Evolutionary conservation across 2,113 vertebrate genomes (phyloP).

Genomic region (Atlantisia rogersi): DNA sequence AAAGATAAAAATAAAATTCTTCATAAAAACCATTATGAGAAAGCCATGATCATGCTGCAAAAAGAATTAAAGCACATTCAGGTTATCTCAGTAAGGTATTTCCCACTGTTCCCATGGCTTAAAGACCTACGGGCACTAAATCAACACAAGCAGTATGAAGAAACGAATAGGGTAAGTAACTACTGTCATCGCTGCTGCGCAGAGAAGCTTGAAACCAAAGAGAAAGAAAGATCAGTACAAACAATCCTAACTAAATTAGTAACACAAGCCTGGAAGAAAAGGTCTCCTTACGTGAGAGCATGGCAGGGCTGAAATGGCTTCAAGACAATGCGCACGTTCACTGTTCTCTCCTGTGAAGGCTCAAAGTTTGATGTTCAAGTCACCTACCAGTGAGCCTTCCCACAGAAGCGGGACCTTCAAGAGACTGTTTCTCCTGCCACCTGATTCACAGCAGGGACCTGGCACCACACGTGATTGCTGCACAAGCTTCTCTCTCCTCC

Average conservation of each 20-base stretch:
- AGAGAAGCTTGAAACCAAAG: not conserved
- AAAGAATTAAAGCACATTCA: not conserved
- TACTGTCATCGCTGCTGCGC: not conserved
- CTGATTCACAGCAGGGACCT: not conserved
- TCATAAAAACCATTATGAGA: not conserved
- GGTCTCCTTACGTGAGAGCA: not conserved
- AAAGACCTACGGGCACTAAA: not conserved
- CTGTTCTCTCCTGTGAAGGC: not conserved
- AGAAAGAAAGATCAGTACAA: not conserved
- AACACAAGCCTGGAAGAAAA: not conserved
- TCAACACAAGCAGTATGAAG: not conserved
- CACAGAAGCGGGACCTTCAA: not conserved
- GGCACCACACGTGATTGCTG: not conserved
- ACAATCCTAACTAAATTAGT: not conserved
- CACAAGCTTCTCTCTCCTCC: not conserved
- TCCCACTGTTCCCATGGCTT: not conserved
- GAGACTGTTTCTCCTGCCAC: not conserved
- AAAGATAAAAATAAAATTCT: not conserved
- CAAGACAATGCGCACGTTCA: accelerated
- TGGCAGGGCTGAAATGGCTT: not conserved
- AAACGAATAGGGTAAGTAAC: not conserved
- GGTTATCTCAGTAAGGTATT: not conserved
- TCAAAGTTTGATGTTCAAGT: not conserved
- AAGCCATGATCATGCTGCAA: accelerated
- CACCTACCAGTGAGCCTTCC: not conserved